These are phyloP conservation scores for Ceyx melanurus DNA, from an alignment of 2,113 vertebrate species.

Conservation along the genomic window DNA sequence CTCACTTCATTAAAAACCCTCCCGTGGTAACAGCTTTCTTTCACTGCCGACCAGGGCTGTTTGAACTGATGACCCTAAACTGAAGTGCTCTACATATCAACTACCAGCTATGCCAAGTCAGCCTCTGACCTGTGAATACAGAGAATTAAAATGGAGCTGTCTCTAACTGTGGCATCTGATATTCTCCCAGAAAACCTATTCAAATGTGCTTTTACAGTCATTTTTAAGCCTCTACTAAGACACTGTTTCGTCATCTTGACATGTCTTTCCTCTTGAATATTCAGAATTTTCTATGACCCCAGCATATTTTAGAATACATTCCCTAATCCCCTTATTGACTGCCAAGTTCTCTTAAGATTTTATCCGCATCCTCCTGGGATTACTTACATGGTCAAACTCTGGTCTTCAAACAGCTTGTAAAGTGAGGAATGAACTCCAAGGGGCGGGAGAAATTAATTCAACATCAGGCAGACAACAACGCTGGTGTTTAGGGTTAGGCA, in stretches of 20 bases:
- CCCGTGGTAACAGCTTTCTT: background rate
- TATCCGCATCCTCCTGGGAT: background rate
- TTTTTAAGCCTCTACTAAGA: background rate
- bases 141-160: background rate
- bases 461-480: background rate
- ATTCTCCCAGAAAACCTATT: background rate
- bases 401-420: background rate
- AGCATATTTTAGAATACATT: background rate
- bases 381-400: background rate
- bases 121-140: background rate
- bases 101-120: background rate
- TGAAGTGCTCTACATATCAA: background rate
- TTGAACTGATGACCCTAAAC: background rate
- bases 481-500: background rate
- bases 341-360: background rate
- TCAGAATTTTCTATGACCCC: background rate
- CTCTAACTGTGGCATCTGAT: background rate
- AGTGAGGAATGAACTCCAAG: background rate
- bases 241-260: background rate
- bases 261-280: background rate
- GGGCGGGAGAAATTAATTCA: accelerated
- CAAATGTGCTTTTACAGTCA: background rate
- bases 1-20: slow-evolving; percentile 1
- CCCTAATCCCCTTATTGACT: background rate
- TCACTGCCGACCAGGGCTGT: background rate